Base-by-base conservation (phyloP, 2,888 invertebrate genomes). In the Lamellibrachia columna region DNA sequence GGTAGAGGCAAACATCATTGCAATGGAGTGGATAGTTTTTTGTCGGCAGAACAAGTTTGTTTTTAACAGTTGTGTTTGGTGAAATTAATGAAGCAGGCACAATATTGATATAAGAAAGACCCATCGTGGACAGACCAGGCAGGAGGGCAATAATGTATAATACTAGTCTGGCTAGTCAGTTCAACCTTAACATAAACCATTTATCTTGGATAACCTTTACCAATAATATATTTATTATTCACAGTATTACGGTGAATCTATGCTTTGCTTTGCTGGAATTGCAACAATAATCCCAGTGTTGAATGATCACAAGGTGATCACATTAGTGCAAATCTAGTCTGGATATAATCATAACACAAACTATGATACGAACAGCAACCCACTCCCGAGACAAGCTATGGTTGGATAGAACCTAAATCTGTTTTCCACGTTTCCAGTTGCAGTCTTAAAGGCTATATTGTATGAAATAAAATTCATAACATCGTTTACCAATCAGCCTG, bases 81-180 rank as follows among this genome's bases (percentile, higher is more conserved):
- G 75, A 75, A 75, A 75, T n/a, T 75, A 75, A 75, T n/a, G n/a
- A 22, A 75, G n/a, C 22, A n/a, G n/a, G 75, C 75, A 40, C 40
- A 75, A 75, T 75, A 75, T n/a, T n/a, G 22, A 75, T 75, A n/a
- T 75, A 75, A n/a, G 75, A 75, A n/a, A 75, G 75, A 75, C n/a
- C 15, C 75, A 11, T 0, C 22, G 22, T 2, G 75, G 22, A 75
- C 75, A 75, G n/a, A 40, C 40, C 0, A 75, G 15, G 75, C 22
- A n/a, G 7, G 3, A 22, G 22, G 22, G 1, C 75, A 75, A 75
- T 75, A n/a, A 6, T 4, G 75, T 75, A n/a, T 75, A 40, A n/a
- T 75, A 75, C 75, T 75, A 75, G 75, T 75, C 75, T 11, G 75
- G 6, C 75, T n/a, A 15, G 75, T 11, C 75, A 75, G 22, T 75